Evolutionary conservation across 2,113 vertebrate species (phyloP).

Genomic region (Labeo rohita): DNA sequence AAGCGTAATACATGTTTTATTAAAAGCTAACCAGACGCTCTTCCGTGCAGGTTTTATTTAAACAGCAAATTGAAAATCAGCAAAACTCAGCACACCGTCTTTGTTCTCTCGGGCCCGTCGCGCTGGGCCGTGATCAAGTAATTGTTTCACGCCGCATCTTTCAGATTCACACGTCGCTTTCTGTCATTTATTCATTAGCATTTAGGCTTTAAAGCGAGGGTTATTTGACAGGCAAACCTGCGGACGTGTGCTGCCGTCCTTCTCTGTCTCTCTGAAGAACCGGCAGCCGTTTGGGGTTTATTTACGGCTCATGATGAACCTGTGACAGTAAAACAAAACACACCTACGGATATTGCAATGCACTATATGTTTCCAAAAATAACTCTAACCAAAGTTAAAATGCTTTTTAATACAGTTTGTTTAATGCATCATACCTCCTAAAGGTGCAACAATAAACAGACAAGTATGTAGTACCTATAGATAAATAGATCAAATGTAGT

Average conservation of each 20-base stretch:
- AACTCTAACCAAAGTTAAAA: too few species aligned
- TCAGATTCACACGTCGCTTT: not conserved
- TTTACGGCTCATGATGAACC: too few species aligned
- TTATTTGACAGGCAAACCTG: not conserved
- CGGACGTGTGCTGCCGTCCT: not conserved
- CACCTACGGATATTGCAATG: too few species aligned
- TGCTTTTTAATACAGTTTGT: too few species aligned
- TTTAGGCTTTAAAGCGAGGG: not conserved
- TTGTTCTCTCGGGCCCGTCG: not conserved
- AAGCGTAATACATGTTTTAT: conserved; percentile 47
- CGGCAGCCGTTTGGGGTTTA: too few species aligned
- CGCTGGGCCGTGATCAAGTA: not conserved
- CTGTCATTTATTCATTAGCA: not conserved
- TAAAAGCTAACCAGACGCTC: conserved; percentile 30
- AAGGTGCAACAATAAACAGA: too few species aligned
- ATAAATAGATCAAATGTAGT: too few species aligned
- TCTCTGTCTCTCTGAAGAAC: too few species aligned
- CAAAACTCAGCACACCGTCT: not conserved
- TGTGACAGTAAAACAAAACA: too few species aligned
- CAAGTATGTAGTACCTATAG: too few species aligned
- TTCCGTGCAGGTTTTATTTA: not conserved
- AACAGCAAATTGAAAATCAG: conserved; percentile 19
- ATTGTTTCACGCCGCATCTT: not conserved
- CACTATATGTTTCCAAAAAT: too few species aligned
- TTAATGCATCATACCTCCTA: too few species aligned